Evolutionary conservation across 2,888 invertebrate species (phyloP), one percentile per base, ranked within the genome.

Genomic region (Oithona nana): DNA sequence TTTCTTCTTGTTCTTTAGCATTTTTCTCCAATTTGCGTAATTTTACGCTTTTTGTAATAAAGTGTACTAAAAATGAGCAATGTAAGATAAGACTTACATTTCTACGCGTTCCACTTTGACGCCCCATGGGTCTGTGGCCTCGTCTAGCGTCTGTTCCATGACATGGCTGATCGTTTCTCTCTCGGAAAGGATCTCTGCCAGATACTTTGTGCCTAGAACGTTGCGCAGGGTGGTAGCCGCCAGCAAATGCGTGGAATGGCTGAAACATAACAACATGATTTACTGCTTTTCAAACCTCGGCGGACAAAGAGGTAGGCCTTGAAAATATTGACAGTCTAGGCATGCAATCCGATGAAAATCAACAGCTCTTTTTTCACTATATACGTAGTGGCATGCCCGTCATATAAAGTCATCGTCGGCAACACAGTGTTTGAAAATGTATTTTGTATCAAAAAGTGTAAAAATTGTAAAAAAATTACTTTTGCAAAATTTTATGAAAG

Each of bases 161-260:
- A 71, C 70, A 50, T 70, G 69, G 49, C 75, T 73, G 61, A 78
- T 62, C 16, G 55, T 56, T 66, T 78, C 78, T 64, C 78, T 67
- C 66, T 78, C 77, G 1, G 75, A 73, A 1, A 78, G 70, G 64
- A 78, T 75, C 68, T 78, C 77, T 4, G 75, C 70, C 63, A 78
- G 69, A 66, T 73, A 74, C 66, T 74, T 72, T 8, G 76, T 78
- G 55, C 78, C 78, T 55, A 77, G 70, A 68, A 77, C 76, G 67
- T 77, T 76, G 64, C 69, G 39, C 16, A 66, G 57, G 29, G 66
- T 66, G 6, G 65, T 67, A 11, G 66, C 65, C 26, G 65, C 66
- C 60, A 67, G 49, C 13, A 63, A 30, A 50, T 63, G 63, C 6
- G 63, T 63, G 4, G 58, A 63, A 64, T 71, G 71, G 61, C 72